Evolutionary conservation across 2,113 vertebrate genomes (phyloP).

Genomic region (Semnornis frantzii): DNA sequence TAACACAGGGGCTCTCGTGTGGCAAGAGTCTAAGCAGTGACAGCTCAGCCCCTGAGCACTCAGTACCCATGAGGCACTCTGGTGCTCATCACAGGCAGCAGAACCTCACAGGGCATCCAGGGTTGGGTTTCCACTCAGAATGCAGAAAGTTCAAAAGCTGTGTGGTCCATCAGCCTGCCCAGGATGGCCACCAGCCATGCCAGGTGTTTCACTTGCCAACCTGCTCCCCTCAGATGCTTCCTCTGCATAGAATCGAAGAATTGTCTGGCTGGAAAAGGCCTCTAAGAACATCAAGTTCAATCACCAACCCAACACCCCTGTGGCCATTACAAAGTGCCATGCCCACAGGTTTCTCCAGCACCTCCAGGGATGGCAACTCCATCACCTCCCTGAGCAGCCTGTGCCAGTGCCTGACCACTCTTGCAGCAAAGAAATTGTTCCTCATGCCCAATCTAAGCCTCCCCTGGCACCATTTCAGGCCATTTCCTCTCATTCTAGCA

Average conservation of each 20-base stretch:
- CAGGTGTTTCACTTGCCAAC: neutral
- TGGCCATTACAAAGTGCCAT: no score
- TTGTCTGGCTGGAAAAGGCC: no score
- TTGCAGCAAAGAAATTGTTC: no score
- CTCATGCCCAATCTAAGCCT: no score
- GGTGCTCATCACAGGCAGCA: neutral
- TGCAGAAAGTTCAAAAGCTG: neutral
- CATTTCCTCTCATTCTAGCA: no score
- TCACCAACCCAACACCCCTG: no score
- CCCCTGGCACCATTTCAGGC: no score
- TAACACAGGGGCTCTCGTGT: neutral
- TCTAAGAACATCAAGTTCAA: no score
- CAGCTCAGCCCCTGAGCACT: neutral
- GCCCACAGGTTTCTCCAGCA: no score
- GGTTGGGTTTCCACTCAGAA: neutral
- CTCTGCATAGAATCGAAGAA: neutral
- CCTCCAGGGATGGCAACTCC: no score
- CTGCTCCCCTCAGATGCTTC: neutral
- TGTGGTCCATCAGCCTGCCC: neutral
- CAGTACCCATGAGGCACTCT: rapidly evolving
- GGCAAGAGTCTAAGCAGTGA: neutral
- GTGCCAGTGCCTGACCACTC: no score
- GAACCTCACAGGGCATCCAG: neutral
- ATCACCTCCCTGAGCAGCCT: no score
- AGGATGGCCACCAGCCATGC: neutral